Evolutionary conservation across 2,113 vertebrate genomes (phyloP), one percentile per base, ranked within the genome.

Genomic region (Bungarus multicinctus): DNA sequence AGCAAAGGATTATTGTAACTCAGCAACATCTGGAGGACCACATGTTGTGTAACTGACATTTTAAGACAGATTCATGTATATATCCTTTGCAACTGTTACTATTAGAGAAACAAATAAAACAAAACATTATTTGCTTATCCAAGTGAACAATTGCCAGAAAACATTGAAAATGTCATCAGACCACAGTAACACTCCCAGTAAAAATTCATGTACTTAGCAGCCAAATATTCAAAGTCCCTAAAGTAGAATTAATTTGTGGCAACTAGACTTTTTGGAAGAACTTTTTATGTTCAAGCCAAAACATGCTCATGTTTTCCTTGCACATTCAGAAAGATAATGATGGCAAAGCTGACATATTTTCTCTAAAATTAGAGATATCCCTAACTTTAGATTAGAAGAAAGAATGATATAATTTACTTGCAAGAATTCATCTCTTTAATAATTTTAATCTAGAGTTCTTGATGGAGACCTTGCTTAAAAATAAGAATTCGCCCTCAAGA

Each of bases 261-360:
- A 95, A 94, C 50, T 89, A 91, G 93, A 94, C 89, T 92, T 89
- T 96, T 95, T 60, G 95, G 52, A 93, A 93, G 92, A 92, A 34
- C 89, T 95, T 94, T 60, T 74, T 27, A 55, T 74, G 10, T 25
- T 88, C 93, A 92, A 91, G 93, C 69, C 58, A 90, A 89, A 94
- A 89, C 6, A 11, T 90, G 89, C 92, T 58, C n/a, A 43, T 86
- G 89, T 81, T 88, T 91, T 94, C 92, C 93, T 94, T 95, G n/a
- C 87, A 94, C 89, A 92, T 30, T 90, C 91, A 74, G 54, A 87
- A 93, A 93, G n/a, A 92, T 92, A 93, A 95, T 95, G 85, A 96
- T 96, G 92, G 55, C 89, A 95, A 81, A 88, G n/a, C 14, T 92
- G 94, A 39, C 57, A 94, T 94, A 93, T 94, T 93, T 89, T 95